These are phyloP conservation scores for Zaprionus vittiger DNA, from an alignment of 1,140 invertebrate species.

Conservation along the genomic window DNA sequence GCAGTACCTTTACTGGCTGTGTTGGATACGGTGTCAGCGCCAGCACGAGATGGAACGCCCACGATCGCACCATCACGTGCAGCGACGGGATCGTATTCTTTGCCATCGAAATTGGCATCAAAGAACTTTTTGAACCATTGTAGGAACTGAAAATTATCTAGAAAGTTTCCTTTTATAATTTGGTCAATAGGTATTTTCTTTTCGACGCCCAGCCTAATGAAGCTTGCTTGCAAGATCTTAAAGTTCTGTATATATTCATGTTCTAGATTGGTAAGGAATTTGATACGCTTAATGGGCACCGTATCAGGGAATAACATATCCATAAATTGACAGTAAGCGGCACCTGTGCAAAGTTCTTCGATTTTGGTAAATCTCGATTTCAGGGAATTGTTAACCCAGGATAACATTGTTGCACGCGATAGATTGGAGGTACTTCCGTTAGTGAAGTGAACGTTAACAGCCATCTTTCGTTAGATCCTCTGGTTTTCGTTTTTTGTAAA, in stretches of 20 bases:
- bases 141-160: constrained; percentile 99
- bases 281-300: constrained; percentile 97
- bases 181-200: constrained; percentile 96
- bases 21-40: no score
- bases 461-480: constrained; percentile 85
- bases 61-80: constrained; percentile 93
- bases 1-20: no score
- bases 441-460: constrained; percentile 99
- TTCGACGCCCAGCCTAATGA: constrained; percentile 98
- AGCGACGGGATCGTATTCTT: constrained; percentile 94
- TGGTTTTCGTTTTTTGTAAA: background rate
- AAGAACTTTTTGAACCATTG: constrained; percentile 99
- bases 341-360: constrained; percentile 97
- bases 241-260: constrained; percentile 99
- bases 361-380: constrained; percentile 97
- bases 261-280: constrained; percentile 99
- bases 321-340: constrained; percentile 99
- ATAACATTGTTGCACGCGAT: constrained; percentile 98
- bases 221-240: constrained; percentile 97
- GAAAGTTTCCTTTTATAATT: constrained; percentile 96
- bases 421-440: constrained; percentile 95
- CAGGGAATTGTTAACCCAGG: constrained; percentile 99
- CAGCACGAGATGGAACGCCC: constrained; percentile 84
- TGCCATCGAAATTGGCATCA: constrained; percentile 97
- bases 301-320: constrained; percentile 98